A percentile compares a stretch with the other conserved stretches of the same genome.
These are phyloP conservation scores for Lethrus apterus DNA, from an alignment of 1,140 invertebrate genomes.

Conservation along the genomic window DNA sequence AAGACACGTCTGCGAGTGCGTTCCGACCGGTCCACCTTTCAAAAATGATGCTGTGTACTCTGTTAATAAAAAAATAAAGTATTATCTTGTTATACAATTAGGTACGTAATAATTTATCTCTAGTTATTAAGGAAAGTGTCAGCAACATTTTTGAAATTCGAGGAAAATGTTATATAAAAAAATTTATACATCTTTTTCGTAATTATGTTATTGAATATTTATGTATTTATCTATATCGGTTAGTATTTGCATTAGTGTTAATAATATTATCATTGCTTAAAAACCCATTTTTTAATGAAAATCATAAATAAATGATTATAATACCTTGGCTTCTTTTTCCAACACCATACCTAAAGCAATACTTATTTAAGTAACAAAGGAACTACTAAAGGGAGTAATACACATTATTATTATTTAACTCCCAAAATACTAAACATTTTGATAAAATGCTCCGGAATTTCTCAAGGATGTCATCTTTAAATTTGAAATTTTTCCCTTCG, in stretches of 20 bases:
- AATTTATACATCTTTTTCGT: constrained; percentile 34
- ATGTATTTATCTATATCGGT: constrained; percentile 37
- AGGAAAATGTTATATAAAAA: constrained; percentile 18
- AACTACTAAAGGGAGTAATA: too few relatives aligned
- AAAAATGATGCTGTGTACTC: constrained; percentile 26
- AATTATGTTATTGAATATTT: constrained; percentile 36
- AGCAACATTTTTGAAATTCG: constrained; percentile 28
- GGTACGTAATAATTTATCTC: constrained; percentile 25
- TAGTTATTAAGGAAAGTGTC: constrained; percentile 23
- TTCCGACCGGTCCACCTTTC: constrained; percentile 21
- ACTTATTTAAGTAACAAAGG: neutral
- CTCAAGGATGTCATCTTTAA: too few relatives aligned
- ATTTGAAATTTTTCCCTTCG: too few relatives aligned
- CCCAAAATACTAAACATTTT: too few relatives aligned
- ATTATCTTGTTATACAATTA: constrained; percentile 32
- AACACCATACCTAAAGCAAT: too few relatives aligned
- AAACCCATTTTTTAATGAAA: constrained; percentile 35
- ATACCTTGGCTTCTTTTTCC: too few relatives aligned
- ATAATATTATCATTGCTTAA: constrained; percentile 38
- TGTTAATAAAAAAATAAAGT: constrained; percentile 26
- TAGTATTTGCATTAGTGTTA: constrained; percentile 41
- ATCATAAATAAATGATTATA: constrained; percentile 14
- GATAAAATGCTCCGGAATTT: too few relatives aligned
- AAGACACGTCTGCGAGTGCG: constrained; percentile 19
- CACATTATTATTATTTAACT: too few relatives aligned